These are phyloP conservation scores for Paratrypauchen microcephalus DNA, from an alignment of 2,797 vertebrate species.

Conservation along the genomic window DNA sequence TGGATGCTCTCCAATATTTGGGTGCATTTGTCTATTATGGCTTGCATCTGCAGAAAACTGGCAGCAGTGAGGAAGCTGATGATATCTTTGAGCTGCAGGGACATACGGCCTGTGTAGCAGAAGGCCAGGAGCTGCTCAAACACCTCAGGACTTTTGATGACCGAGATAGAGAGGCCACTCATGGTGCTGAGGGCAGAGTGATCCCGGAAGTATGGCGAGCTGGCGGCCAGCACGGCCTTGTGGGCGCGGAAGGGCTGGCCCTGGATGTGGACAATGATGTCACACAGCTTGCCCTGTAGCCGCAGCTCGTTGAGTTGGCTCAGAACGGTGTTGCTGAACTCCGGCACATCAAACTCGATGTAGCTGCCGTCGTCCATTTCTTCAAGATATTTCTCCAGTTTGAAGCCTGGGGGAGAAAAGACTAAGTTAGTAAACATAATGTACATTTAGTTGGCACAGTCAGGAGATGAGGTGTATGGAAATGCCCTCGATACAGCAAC, in stretches of 20 bases:
- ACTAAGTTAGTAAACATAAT: background rate
- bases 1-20: constrained; percentile 97
- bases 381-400: constrained; percentile 80
- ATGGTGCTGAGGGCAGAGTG: constrained; percentile 97
- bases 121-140: constrained; percentile 97
- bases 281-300: constrained; percentile 95
- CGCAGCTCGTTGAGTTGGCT: constrained; percentile 96
- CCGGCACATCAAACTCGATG: constrained; percentile 98
- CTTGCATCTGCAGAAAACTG: constrained; percentile 98
- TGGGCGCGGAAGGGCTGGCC: constrained; percentile 97
- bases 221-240: constrained; percentile 96
- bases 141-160: constrained; percentile 97
- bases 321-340: constrained; percentile 97
- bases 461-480: background rate
- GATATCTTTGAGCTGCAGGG: constrained; percentile 95
- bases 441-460: background rate
- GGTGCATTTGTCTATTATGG: constrained; percentile 97
- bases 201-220: constrained; percentile 97
- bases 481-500: background rate
- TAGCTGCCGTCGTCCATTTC: constrained; percentile 99
- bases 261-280: constrained; percentile 98
- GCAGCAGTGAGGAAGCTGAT: constrained; percentile 97
- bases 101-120: constrained; percentile 99
- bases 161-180: constrained; percentile 98
- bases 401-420: constrained; percentile 64